Percentiles rank a stretch among this genome's conserved stretches.
Conservation (phyloP, 2,113 vertebrate species). For the Cavia aperea region DNA sequence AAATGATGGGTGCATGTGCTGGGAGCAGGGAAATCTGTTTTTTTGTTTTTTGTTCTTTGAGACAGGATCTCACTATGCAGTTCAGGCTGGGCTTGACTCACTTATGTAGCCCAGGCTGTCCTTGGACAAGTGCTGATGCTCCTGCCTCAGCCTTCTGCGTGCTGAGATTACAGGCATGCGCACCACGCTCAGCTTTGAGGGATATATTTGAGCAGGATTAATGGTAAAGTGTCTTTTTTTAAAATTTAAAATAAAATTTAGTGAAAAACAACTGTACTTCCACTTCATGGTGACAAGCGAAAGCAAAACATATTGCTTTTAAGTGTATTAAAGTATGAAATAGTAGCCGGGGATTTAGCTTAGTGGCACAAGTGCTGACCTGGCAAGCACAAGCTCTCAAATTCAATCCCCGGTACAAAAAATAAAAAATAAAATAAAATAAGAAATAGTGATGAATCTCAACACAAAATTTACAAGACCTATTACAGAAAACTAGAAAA, state of each 20-base stretch:
- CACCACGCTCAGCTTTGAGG: background rate
- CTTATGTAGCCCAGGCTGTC: background rate
- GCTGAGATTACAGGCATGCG: background rate
- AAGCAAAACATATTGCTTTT: background rate
- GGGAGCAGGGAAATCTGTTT: background rate
- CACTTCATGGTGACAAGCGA: background rate
- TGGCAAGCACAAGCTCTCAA: too few species aligned
- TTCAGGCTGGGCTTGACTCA: background rate
- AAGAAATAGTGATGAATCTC: background rate
- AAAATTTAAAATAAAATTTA: background rate
- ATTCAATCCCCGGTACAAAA: too few species aligned
- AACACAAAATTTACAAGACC: background rate
- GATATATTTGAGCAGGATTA: background rate
- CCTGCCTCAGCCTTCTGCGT: background rate
- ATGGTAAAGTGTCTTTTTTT: background rate
- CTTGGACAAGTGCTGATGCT: background rate
- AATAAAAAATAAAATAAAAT: too few species aligned
- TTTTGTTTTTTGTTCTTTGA: background rate
- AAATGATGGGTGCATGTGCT: background rate
- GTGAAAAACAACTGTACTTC: background rate
- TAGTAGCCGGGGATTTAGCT: too few species aligned
- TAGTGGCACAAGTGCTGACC: too few species aligned
- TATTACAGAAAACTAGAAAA: background rate
- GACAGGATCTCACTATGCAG: background rate
- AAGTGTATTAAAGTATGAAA: background rate